Evolutionary conservation across 2,888 invertebrate genomes (phyloP).

Genomic region (Limnephilus marmoratus): DNA sequence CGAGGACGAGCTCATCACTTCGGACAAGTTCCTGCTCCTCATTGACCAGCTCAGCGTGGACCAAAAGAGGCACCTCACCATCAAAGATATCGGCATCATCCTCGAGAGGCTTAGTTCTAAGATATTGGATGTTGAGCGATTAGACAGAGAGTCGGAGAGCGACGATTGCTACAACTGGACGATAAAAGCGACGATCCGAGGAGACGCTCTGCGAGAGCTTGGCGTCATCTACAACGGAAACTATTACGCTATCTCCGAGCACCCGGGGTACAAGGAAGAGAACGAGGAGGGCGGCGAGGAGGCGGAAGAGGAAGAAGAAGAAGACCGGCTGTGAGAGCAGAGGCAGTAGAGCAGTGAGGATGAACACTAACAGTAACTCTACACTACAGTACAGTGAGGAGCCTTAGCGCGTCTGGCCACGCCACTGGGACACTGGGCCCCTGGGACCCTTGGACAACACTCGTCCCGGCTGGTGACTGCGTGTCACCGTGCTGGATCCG

Average conservation of each 20-base stretch:
- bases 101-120: conserved; percentile 94
- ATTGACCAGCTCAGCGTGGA: conserved; percentile 95
- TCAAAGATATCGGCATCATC: conserved; percentile 97
- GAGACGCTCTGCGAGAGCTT: conserved; percentile 92
- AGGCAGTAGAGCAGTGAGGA: conserved; percentile 29
- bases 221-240: conserved; percentile 97
- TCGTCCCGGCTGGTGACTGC: conserved; percentile 27
- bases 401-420: conserved; percentile 14
- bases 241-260: conserved; percentile 96
- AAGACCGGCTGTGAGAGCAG: conserved; percentile 80
- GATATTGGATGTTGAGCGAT: conserved; percentile 94
- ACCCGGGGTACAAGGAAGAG: conserved; percentile 95
- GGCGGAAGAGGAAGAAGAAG: conserved; percentile 90
- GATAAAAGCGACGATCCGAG: conserved; percentile 95
- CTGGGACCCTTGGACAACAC: background rate
- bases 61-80: conserved; percentile 93
- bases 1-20: conserved; percentile 93
- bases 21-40: conserved; percentile 94
- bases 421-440: background rate
- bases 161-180: conserved; percentile 98
- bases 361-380: background rate
- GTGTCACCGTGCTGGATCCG: conserved; percentile 12
- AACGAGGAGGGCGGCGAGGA: conserved; percentile 91
- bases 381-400: conserved; percentile 1
- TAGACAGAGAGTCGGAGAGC: conserved; percentile 94